Percentiles rank a stretch among this genome's conserved stretches.
These are phyloP conservation scores for Zonotrichia leucophrys DNA, from an alignment of 2,113 vertebrate genomes.

Conservation along the genomic window DNA sequence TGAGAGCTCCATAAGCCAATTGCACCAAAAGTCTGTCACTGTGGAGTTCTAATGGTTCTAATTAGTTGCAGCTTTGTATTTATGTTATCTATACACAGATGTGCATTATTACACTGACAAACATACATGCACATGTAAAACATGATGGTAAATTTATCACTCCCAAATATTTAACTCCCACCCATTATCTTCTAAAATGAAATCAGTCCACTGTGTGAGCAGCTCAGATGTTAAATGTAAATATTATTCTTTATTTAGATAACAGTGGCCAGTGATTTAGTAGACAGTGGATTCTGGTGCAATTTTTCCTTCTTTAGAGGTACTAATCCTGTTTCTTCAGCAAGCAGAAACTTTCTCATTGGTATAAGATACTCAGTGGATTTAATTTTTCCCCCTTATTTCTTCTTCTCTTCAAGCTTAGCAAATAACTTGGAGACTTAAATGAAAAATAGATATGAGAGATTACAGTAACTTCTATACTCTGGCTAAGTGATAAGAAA, in stretches of 20 bases:
- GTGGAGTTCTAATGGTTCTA: neutral
- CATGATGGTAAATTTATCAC: neutral
- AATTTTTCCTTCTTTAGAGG: neutral
- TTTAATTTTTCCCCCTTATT: neutral
- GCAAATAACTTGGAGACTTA: constrained; percentile 21
- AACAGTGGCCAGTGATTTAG: neutral
- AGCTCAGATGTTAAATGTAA: neutral
- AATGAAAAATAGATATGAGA: constrained; percentile 32
- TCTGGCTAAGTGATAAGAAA: neutral
- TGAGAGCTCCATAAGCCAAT: neutral
- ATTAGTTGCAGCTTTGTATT: neutral
- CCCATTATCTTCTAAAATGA: neutral
- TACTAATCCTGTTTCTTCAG: neutral
- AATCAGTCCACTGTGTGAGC: neutral
- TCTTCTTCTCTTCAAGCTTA: neutral
- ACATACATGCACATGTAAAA: neutral
- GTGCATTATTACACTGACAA: neutral
- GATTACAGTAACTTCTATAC: neutral
- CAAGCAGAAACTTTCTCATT: neutral
- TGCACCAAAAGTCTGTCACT: neutral
- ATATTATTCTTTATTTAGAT: neutral
- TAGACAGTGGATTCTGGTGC: neutral
- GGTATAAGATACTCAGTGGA: neutral
- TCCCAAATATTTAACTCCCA: neutral
- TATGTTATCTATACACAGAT: neutral